Base-by-base conservation (phyloP, 2,797 vertebrate genomes). In the Ctenopoma multispine region DNA sequence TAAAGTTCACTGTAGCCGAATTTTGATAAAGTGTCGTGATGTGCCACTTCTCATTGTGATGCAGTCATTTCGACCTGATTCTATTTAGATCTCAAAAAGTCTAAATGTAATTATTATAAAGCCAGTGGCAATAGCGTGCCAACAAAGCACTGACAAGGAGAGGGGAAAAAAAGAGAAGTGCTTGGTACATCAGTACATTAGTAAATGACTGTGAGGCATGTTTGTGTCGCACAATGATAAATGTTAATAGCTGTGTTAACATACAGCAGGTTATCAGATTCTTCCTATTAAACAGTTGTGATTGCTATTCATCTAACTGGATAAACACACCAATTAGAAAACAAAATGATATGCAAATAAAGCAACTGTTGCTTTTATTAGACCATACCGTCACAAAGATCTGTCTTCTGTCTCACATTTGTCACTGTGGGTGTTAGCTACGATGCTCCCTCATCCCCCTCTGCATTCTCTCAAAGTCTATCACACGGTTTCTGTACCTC, bases 41-140 rank as follows among this genome's bases (percentile, higher is more conserved):
- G 84, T 83, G 85, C 84, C 85, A 80, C 66, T 60, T 82, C 67
- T 62, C 69, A 82, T 86, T 79, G 72, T 57, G 61, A 74, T 72
- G 55, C 61, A 54, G 36, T 63, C 70, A 62, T 70, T 75, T 83
- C 62, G 80, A 63, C 24, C 56, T 63, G 50, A 82, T 83, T 81
- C 72, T 71, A 75, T 85, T 84, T 75, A 79, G 43, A 82, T 63
- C 55, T 72, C 4, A 36, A 69, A 60, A 55, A 43, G 29, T 23
- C 20, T 64, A 46, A 86, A 81, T 74, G 40, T 74, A 75, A 79
- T 85, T 80, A 84, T 53, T 24, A 63, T 46, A 56, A 77, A 73
- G 63, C 70, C 69, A 9, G 4, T 31, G 48, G 82, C 55, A 38
- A 73, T 12, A 27, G 0, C 10, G 23, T 9, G 51, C 31, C 46